These are phyloP conservation scores for Steatornis caripensis DNA, from an alignment of 2,113 vertebrate species.

Conservation along the genomic window DNA sequence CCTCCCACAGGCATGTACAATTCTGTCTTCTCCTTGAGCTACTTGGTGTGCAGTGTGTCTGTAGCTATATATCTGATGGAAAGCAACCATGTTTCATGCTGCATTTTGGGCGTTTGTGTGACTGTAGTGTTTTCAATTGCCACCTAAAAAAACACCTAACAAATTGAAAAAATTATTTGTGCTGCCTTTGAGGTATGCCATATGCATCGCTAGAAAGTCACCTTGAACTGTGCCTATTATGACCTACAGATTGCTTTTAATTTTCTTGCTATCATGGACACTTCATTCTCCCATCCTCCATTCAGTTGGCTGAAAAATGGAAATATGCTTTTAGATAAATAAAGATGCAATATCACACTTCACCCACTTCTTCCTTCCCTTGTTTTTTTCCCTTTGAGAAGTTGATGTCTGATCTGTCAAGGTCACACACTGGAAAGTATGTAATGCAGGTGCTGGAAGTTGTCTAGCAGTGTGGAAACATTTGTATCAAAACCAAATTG, in stretches of 20 bases:
- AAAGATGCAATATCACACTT: not conserved
- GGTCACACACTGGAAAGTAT: not conserved
- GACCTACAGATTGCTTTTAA: not conserved
- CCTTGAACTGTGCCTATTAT: rapidly evolving
- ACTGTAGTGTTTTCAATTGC: not conserved
- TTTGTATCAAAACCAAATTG: not conserved
- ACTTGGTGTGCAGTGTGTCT: not conserved
- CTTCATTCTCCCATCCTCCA: not conserved
- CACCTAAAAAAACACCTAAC: not conserved
- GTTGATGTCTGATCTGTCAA: not conserved
- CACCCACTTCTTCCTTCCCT: not conserved
- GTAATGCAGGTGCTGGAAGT: not conserved
- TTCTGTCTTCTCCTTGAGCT: not conserved
- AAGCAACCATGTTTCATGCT: rapidly evolving
- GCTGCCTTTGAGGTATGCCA: not conserved
- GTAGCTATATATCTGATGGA: not conserved
- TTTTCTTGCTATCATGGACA: not conserved
- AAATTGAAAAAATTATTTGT: not conserved
- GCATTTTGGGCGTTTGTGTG: rapidly evolving
- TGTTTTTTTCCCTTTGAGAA: not conserved
- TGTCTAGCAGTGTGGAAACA: not conserved
- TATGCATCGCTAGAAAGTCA: not conserved
- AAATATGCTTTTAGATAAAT: not conserved
- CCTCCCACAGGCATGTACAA: not conserved
- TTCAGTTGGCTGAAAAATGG: not conserved